A percentile compares a stretch with the other conserved stretches of the same genome.
Conservation (phyloP, 2,113 vertebrate species). For the Beaufortia kweichowensis region DNA sequence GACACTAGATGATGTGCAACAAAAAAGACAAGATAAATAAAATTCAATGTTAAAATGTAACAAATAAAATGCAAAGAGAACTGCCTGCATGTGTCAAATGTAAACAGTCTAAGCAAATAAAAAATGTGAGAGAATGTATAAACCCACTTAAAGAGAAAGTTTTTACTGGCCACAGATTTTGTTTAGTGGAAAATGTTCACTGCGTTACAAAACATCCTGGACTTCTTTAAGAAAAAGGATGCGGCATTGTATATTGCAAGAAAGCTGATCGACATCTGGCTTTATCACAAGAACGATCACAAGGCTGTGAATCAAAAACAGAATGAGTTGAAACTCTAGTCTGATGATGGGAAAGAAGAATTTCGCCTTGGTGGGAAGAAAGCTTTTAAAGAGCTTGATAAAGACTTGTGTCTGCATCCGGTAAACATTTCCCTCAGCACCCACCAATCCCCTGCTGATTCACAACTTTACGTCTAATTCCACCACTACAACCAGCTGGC, state of each 20-base stretch:
- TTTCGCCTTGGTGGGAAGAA: conserved; percentile 43
- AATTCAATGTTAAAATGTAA: too few species aligned
- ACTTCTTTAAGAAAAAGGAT: not conserved
- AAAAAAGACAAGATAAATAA: too few species aligned
- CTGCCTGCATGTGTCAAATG: too few species aligned
- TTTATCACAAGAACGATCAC: not conserved
- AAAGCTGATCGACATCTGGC: not conserved
- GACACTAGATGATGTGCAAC: too few species aligned
- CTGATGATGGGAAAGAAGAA: conserved; percentile 38
- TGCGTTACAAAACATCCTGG: not conserved
- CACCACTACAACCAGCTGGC: conserved; percentile 62
- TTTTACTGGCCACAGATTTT: too few species aligned
- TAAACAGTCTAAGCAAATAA: too few species aligned
- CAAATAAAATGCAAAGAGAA: too few species aligned
- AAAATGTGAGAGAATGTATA: too few species aligned
- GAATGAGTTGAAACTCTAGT: not conserved
- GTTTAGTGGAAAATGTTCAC: too few species aligned
- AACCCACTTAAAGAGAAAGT: too few species aligned
- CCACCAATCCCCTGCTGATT: conserved; percentile 65
- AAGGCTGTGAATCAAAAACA: conserved; percentile 18
- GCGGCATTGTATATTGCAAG: not conserved
- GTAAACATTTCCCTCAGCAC: conserved; percentile 62
- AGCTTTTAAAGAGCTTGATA: conserved; percentile 48
- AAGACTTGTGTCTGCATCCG: conserved; percentile 49
- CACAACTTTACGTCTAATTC: conserved; percentile 65